phyloP scores from a whole-genome alignment of 1,140 invertebrate genomes.

The Eumaeus atala region DNA sequence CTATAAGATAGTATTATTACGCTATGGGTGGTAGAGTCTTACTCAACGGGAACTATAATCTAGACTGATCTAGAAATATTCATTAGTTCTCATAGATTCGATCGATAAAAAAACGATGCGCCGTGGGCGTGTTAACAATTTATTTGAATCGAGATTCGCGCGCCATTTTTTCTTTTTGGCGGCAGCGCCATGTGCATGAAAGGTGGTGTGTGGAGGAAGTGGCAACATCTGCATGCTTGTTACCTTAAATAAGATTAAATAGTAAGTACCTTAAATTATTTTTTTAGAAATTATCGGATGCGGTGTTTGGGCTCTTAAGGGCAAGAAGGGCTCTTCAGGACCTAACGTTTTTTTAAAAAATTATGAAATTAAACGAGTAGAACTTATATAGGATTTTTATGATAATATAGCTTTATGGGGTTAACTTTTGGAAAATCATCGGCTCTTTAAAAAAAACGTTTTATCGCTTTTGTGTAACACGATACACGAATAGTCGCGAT shows the following conservation, averaged over 20 bases:
- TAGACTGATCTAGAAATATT: constrained; percentile 54
- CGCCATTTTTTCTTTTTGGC: constrained; percentile 36
- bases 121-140: constrained; percentile 54
- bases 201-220: constrained; percentile 43
- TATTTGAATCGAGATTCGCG: constrained; percentile 53
- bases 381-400: no score
- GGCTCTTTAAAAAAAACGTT: no score
- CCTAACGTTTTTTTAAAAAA: no score
- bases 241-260: constrained; percentile 13
- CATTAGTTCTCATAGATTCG: constrained; percentile 51
- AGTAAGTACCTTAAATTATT: constrained; percentile 9
- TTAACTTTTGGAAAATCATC: no score
- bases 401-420: no score
- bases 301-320: no score
- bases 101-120: constrained; percentile 43
- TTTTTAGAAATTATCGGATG: neutral
- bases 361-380: no score
- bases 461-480: no score
- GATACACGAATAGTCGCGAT: no score
- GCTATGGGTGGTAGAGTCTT: constrained; percentile 47
- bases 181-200: constrained; percentile 50
- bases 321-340: no score
- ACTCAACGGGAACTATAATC: constrained; percentile 40
- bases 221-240: constrained; percentile 37
- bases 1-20: constrained; percentile 28